phyloP scores from a whole-genome alignment of 1,140 invertebrate species.

The Lethocerus indicus region DNA sequence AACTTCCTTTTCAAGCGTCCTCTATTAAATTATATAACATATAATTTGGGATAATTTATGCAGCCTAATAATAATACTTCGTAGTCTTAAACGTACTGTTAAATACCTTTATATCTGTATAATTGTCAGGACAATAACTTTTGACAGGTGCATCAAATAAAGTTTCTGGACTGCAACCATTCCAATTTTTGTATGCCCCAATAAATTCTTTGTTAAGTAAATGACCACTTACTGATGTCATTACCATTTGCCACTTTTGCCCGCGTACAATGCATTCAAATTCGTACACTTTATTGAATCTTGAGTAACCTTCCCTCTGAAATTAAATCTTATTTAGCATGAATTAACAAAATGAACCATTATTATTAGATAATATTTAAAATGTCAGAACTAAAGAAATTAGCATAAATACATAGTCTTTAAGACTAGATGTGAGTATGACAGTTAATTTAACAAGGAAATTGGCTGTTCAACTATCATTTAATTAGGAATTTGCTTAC shows the following conservation, averaged over 20 bases:
- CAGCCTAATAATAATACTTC: slow-evolving; percentile 4
- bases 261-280: slow-evolving; percentile 61
- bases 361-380: no score
- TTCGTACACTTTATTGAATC: slow-evolving; percentile 96
- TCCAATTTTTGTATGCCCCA: slow-evolving; percentile 59
- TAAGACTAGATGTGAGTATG: no score
- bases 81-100: background rate
- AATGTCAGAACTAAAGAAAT: no score
- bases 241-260: slow-evolving; percentile 64
- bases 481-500: no score
- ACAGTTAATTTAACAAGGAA: no score
- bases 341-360: no score
- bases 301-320: slow-evolving; percentile 76
- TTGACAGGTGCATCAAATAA: slow-evolving; percentile 83
- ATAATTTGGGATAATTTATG: background rate
- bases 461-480: no score
- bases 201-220: slow-evolving; percentile 69
- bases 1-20: slow-evolving; percentile 69
- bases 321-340: no score
- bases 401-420: no score
- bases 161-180: slow-evolving; percentile 57
- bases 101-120: slow-evolving; percentile 61
- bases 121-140: slow-evolving; percentile 58
- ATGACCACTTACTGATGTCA: slow-evolving; percentile 98
- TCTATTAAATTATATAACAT: slow-evolving; percentile 28